Conservation (phyloP, 2,888 invertebrate genomes). For the Calliscelio sp. region DNA sequence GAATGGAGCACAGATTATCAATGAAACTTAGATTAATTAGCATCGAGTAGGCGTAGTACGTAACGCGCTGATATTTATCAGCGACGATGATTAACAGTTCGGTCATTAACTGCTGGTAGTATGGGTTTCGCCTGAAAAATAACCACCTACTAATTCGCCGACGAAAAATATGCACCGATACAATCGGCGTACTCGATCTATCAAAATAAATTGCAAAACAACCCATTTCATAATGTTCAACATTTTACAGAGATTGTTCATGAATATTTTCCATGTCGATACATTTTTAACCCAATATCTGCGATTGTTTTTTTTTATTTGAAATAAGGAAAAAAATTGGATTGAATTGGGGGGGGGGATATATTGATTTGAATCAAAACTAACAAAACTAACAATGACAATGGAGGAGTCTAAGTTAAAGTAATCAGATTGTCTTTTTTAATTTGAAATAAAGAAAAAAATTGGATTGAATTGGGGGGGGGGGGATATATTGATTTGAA, state of each 20-base stretch:
- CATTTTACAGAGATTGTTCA: conserved; percentile 5
- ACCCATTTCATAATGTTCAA: conserved; percentile 35
- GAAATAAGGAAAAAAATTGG: no score
- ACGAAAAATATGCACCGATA: conserved; percentile 40
- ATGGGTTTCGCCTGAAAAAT: conserved; percentile 39
- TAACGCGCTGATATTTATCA: conserved; percentile 65
- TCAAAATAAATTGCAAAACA: conserved; percentile 40
- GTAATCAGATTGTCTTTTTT: no score
- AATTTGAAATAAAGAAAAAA: no score
- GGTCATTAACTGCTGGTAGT: conserved; percentile 60
- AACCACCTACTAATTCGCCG: conserved; percentile 52
- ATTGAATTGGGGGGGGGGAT: no score
- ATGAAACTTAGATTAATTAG: conserved; percentile 69
- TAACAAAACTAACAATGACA: no score
- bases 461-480: no score
- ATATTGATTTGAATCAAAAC: no score
- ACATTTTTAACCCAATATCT: no score
- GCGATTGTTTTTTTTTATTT: no score
- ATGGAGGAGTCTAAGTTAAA: no score
- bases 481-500: no score
- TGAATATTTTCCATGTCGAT: no score
- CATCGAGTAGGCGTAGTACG: conserved; percentile 60
- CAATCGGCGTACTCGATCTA: conserved; percentile 39
- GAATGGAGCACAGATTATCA: conserved; percentile 62
- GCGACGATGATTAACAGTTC: conserved; percentile 63